Conservation (phyloP, 2,888 invertebrate genomes). For the Alentia gelatinosa region DNA sequence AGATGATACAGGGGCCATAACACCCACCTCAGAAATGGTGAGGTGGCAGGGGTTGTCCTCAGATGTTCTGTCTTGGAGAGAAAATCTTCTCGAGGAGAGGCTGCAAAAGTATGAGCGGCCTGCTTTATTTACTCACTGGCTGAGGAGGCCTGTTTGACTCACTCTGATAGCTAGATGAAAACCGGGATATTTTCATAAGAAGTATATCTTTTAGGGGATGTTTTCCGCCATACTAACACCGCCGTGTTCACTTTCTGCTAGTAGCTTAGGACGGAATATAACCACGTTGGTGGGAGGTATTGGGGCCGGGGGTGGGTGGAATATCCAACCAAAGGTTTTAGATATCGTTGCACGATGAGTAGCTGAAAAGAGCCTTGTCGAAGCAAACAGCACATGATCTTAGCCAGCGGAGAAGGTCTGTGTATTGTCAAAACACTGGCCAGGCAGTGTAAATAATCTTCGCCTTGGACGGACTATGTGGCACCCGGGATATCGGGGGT, state of each 20-base stretch:
- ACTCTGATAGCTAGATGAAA: constrained; percentile 20
- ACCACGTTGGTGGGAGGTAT: background rate
- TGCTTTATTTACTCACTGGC: constrained; percentile 17
- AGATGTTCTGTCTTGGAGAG: constrained; percentile 3
- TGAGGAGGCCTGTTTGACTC: background rate
- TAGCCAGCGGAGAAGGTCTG: constrained; percentile 44
- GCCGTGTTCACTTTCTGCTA: constrained; percentile 3
- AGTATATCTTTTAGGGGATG: constrained; percentile 41
- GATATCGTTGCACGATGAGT: constrained; percentile 30
- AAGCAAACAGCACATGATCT: constrained; percentile 52
- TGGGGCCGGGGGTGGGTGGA: background rate
- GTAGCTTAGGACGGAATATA: background rate
- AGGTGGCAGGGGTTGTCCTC: constrained; percentile 3
- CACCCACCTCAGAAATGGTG: background rate
- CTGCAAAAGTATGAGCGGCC: background rate
- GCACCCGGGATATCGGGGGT: background rate
- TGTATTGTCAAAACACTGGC: constrained; percentile 54
- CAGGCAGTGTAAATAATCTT: constrained; percentile 48
- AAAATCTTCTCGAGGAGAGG: background rate
- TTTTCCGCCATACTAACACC: too few species aligned
- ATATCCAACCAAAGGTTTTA: constrained; percentile 9
- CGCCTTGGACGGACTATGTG: background rate
- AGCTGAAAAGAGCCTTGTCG: constrained; percentile 50
- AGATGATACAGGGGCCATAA: constrained; percentile 23
- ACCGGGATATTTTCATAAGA: constrained; percentile 33